Conservation (phyloP, 1,140 invertebrate genomes). For the Planococcus citri region DNA sequence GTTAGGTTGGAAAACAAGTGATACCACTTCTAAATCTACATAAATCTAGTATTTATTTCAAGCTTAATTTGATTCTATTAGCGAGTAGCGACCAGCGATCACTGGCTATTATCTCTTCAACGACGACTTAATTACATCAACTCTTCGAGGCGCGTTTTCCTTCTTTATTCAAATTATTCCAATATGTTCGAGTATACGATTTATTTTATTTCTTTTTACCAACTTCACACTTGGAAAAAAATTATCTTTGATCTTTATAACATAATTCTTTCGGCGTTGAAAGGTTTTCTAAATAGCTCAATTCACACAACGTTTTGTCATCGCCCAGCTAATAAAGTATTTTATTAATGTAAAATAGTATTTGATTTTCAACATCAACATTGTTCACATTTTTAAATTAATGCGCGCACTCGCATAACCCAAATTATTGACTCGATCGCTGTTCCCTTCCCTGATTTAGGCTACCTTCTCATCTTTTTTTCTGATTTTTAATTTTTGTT, state of each 20-base stretch:
- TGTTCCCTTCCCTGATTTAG: no score
- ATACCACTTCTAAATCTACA: not conserved
- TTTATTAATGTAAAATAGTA: not conserved
- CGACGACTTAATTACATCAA: conserved; percentile 2
- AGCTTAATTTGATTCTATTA: conserved; percentile 4
- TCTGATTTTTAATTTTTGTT: no score
- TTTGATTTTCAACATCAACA: not conserved
- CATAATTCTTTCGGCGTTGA: not conserved
- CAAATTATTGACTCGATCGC: no score
- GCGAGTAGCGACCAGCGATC: not conserved
- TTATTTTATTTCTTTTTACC: not conserved
- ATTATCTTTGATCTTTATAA: not conserved
- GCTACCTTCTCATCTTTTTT: no score
- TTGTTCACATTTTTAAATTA: no score
- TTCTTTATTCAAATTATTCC: conserved; percentile 3
- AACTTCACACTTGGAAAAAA: not conserved
- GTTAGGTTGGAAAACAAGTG: not conserved
- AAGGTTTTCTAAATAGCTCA: not conserved
- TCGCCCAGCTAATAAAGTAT: not conserved
- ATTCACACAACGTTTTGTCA: not conserved
- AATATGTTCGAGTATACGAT: not conserved
- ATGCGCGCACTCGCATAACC: no score
- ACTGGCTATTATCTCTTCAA: conserved; percentile 2
- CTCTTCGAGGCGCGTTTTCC: not conserved
- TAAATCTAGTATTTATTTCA: conserved; percentile 4